A percentile compares a stretch with the other conserved stretches of the same genome.
Conservation (phyloP, 1,140 invertebrate species). For the fruit fly (Drosophila melanogaster) region Release_6_plus_ISO1_MT NC_004354.4:11021001-11021500, state of each 20-base stretch:
- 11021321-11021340: constrained; percentile 64
- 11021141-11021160: constrained; percentile 56
- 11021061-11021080: background rate
- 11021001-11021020: constrained; percentile 51
- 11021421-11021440: constrained; percentile 31
- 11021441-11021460: background rate
- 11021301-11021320: constrained; percentile 50
- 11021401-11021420: background rate
- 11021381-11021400: no score
- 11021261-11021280: constrained; percentile 39
- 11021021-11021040: constrained; percentile 42
- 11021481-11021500: constrained; percentile 40
- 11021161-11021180: constrained; percentile 27
- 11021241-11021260: constrained; percentile 26
- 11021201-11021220: constrained; percentile 47
- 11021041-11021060: constrained; percentile 1
- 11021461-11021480: constrained; percentile 44
- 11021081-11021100: background rate
- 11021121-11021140: constrained; percentile 52
- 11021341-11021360: background rate
- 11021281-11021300: constrained; percentile 6
- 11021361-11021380: background rate
- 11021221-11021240: constrained; percentile 9
- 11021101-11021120: constrained; percentile 22
- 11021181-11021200: constrained; percentile 34